A percentile compares a stretch with the other conserved stretches of the same genome.
These are phyloP conservation scores for Myotis daubentonii DNA, from an alignment of 2,797 vertebrate genomes.

Conservation along the genomic window DNA sequence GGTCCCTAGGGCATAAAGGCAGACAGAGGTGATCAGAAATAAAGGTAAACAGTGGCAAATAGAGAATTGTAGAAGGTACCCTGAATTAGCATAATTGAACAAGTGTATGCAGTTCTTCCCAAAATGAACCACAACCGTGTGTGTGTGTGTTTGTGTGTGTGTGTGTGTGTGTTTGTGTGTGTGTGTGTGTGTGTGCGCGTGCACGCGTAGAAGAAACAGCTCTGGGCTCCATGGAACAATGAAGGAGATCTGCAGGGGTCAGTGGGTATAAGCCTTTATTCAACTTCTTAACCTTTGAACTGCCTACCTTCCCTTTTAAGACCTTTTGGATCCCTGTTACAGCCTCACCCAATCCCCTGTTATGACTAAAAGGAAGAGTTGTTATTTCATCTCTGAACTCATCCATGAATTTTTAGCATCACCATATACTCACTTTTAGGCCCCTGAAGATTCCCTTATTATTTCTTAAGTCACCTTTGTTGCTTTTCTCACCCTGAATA, in stretches of 20 bases:
- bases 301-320: neutral
- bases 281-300: neutral
- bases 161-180: no score
- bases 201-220: neutral
- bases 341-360: neutral
- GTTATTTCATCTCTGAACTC: neutral
- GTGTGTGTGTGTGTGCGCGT: no score
- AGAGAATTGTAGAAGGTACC: neutral
- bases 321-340: neutral
- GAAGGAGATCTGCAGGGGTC: neutral
- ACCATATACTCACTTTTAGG: neutral
- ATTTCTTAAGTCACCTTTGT: neutral
- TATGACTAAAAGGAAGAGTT: slow-evolving; percentile 16
- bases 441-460: neutral
- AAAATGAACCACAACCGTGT: neutral
- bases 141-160: no score
- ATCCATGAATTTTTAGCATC: neutral
- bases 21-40: slow-evolving; percentile 30
- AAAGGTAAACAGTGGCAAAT: slow-evolving; percentile 4
- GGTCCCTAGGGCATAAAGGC: neutral
- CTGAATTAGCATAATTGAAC: neutral
- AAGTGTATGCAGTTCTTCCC: neutral
- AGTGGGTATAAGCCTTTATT: neutral
- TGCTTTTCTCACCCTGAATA: neutral
- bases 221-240: neutral